Percentiles rank a stretch among this genome's conserved stretches.
Conservation (phyloP, 2,888 invertebrate species). For the Stenurella melanura region DNA sequence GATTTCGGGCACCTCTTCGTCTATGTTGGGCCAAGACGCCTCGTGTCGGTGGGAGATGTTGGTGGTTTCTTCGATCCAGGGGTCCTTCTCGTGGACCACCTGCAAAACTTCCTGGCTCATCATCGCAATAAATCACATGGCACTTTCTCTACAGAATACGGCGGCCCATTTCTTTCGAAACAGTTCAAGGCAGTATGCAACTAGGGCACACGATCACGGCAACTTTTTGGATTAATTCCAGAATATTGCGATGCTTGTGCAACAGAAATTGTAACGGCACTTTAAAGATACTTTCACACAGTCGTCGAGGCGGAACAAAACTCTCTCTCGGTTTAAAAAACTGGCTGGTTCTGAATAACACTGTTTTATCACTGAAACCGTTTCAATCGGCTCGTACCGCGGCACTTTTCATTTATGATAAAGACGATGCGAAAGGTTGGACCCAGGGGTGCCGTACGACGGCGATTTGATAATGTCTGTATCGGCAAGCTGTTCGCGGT, state of each 20-base stretch:
- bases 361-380: conserved; percentile 70
- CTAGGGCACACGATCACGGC: background rate
- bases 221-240: conserved; percentile 10
- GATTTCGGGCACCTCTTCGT: conserved; percentile 63
- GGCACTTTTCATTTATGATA: conserved; percentile 1
- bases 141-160: conserved; percentile 18
- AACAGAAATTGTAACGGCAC: conserved; percentile 27
- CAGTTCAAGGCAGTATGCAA: background rate
- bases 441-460: conserved; percentile 37
- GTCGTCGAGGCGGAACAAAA: conserved; percentile 64
- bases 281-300: conserved; percentile 54
- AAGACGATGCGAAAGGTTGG: conserved; percentile 7
- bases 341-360: conserved; percentile 78
- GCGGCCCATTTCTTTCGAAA: background rate
- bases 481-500: conserved; percentile 61
- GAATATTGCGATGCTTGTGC: conserved; percentile 20
- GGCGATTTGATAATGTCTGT: conserved; percentile 47
- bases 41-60: conserved; percentile 66
- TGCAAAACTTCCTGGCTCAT: conserved; percentile 69
- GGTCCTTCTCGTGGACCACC: conserved; percentile 71
- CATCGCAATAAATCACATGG: conserved; percentile 51
- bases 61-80: conserved; percentile 67
- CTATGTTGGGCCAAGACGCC: conserved; percentile 64
- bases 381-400: conserved; percentile 61
- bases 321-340: conserved; percentile 69